Evolutionary conservation across 2,113 vertebrate species (phyloP).

Genomic region (Oreocharis arfaki): DNA sequence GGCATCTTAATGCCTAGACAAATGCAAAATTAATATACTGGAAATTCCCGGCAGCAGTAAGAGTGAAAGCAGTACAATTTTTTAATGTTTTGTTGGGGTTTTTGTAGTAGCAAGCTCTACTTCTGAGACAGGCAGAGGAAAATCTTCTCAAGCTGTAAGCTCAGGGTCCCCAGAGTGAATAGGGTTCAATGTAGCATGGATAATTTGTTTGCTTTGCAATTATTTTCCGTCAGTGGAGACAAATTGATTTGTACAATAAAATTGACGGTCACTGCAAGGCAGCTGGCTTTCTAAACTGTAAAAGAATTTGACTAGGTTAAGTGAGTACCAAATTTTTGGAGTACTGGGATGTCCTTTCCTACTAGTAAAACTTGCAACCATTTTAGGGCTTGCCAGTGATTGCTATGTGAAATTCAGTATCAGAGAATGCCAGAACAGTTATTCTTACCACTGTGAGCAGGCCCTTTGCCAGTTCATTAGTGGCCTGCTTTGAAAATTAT

Average conservation of each 20-base stretch:
- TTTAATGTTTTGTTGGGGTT: neutral
- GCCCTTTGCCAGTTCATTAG: neutral
- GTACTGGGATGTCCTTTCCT: neutral
- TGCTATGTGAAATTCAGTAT: neutral
- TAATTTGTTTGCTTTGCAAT: constrained; percentile 99
- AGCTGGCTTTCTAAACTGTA: constrained; percentile 58
- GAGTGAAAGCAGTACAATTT: neutral
- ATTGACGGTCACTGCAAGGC: constrained; percentile 67
- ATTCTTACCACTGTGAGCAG: neutral
- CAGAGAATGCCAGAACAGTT: neutral
- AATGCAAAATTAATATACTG: constrained; percentile 31
- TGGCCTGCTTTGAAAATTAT: neutral
- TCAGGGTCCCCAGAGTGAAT: constrained; percentile 75
- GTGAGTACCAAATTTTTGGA: constrained; percentile 10
- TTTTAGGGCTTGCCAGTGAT: neutral
- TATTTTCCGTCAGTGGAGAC: constrained; percentile 96
- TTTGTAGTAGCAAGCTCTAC: neutral
- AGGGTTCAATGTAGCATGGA: constrained; percentile 82
- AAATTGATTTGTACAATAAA: constrained; percentile 89
- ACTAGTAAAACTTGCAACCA: neutral
- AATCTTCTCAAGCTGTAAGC: constrained; percentile 66
- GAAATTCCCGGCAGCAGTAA: neutral
- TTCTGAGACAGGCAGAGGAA: constrained; percentile 43
- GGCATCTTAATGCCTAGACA: neutral
- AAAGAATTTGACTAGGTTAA: constrained; percentile 69